Conservation (phyloP, 2,113 vertebrate genomes). For the Maccullochella peelii region DNA sequence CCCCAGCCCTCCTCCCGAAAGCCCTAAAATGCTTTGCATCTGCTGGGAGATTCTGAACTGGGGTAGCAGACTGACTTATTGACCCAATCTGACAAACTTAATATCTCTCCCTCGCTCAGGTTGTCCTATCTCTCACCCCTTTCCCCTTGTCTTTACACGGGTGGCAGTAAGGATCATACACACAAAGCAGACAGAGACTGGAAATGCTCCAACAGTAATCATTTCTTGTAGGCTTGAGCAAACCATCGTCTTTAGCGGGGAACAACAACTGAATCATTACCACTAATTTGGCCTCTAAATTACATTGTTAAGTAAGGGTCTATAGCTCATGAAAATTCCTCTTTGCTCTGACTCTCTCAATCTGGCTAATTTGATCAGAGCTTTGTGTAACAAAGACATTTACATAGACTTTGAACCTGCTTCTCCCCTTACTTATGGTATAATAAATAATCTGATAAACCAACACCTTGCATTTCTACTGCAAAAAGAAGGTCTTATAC, state of each 20-base stretch:
- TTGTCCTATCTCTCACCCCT: neutral
- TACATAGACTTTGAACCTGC: slow-evolving; percentile 36
- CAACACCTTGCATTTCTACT: slow-evolving; percentile 6
- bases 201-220: neutral
- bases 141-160: neutral
- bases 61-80: slow-evolving; percentile 49
- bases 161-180: neutral
- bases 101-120: slow-evolving; percentile 7
- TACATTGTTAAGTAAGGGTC: slow-evolving; percentile 57
- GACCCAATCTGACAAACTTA: slow-evolving; percentile 37
- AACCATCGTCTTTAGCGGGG: slow-evolving; percentile 21
- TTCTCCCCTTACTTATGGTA: neutral
- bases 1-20: neutral
- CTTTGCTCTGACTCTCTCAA: slow-evolving; percentile 21
- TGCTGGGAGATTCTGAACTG: slow-evolving; percentile 27
- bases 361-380: slow-evolving; percentile 49
- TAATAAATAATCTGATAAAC: slow-evolving; percentile 23
- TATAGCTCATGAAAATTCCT: slow-evolving; percentile 27
- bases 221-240: slow-evolving; percentile 11
- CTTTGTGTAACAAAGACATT: slow-evolving; percentile 42
- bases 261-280: slow-evolving; percentile 50
- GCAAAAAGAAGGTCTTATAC: neutral
- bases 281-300: slow-evolving; percentile 54
- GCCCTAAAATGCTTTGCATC: slow-evolving; percentile 32
- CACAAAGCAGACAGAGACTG: slow-evolving; percentile 4